Conservation (phyloP, 2,888 invertebrate genomes). For the Mactromeris polynyma region DNA sequence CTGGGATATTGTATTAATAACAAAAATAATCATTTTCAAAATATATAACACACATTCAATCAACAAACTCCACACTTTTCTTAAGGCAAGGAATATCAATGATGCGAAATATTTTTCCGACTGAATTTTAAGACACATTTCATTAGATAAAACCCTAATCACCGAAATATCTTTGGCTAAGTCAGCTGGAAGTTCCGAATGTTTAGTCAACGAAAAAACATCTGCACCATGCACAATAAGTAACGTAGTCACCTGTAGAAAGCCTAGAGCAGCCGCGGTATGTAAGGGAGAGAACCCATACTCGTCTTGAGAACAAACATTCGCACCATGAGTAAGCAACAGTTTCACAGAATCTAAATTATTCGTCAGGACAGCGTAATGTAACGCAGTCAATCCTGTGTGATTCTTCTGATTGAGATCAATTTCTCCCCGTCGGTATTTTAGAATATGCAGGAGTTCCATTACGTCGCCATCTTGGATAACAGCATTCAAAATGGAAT, state of each 20-base stretch:
- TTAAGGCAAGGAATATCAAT: conserved; percentile 29
- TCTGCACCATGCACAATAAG: conserved; percentile 82
- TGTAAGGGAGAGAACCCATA: conserved; percentile 83
- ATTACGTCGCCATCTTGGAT: conserved; percentile 83
- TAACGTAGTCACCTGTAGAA: conserved; percentile 80
- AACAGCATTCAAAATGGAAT: conserved; percentile 82
- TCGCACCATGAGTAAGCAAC: conserved; percentile 78
- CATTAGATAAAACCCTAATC: conserved; percentile 75
- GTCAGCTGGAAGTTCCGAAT: conserved; percentile 81
- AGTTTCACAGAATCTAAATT: conserved; percentile 84
- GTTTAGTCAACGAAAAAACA: conserved; percentile 78
- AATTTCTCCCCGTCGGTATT: conserved; percentile 66
- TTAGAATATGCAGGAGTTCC: conserved; percentile 78
- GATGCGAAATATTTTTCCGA: conserved; percentile 70
- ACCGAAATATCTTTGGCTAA: conserved; percentile 81
- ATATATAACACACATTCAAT: conserved; percentile 21
- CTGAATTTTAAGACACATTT: conserved; percentile 80
- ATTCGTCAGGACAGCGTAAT: conserved; percentile 83
- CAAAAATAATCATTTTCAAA: conserved; percentile 15
- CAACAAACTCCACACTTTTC: not conserved
- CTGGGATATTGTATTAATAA: not conserved
- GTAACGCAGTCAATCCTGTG: conserved; percentile 82
- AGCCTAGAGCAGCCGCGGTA: conserved; percentile 83
- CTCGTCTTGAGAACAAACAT: conserved; percentile 80
- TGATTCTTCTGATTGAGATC: conserved; percentile 81